Base-by-base conservation (phyloP, 2,888 invertebrate genomes). In the Trissonchulus sp. region DNA sequence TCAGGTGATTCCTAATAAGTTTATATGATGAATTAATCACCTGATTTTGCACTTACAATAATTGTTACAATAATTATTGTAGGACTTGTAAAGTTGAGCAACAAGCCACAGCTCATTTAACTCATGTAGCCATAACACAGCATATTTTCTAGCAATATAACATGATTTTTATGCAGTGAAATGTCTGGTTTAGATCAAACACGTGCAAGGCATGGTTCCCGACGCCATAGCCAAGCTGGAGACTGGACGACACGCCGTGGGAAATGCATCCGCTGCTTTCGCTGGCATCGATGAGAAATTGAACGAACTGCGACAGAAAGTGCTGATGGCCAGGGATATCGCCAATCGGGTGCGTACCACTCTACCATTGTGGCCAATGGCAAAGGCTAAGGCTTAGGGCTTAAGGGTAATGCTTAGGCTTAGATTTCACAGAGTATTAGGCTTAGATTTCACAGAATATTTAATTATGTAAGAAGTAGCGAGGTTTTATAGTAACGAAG, bases 291-390 rank as follows among this genome's bases (percentile, higher is more conserved):
- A 74, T 2, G 2, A 3, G 0, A 90, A 90, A 79, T 89, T 96
- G 23, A 89, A 90, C 69, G 89, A 89, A 74, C 86, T 97, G 18
- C 90, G 90, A 79, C 89, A 90, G 74, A 91, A 92, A 81, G 91
- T 96, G n/a, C 89, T 90, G 81, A 87, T 91, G 81, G 93, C 94
- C 75, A 88, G 91, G 68, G 90, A 91, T 82, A 85, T 91, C 37
- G 93, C 93, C 0, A 94, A 94, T 84, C 89, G 90, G 79, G 85
- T 87, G 80, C 78, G 83, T 79, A 36, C 63, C 34, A 15, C 8
- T 48, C 48, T n/a, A n/a, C n/a, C 2, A 33, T n/a, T 33, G 23
- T 33, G 31, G 31, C n/a, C n/a, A n/a, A n/a, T n/a, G n/a, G n/a
- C n/a, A n/a, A n/a, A n/a, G n/a, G 68, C 36, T 48, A 18, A 30